phyloP scores from a whole-genome alignment of 1,140 invertebrate species.

The Hylaeus anthracinus region DNA sequence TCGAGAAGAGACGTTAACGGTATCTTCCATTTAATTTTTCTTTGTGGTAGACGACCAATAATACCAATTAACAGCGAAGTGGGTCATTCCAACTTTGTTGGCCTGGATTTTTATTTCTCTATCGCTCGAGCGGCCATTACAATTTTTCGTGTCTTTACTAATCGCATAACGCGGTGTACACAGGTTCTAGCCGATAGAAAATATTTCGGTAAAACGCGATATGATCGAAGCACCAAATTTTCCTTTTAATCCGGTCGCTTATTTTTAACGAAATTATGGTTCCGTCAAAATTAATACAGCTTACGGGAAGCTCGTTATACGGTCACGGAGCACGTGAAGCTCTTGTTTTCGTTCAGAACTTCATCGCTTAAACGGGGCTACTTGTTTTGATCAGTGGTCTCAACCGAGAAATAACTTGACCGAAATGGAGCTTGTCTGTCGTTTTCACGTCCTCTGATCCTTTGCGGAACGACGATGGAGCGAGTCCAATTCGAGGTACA shows the following conservation, averaged over 20 bases:
- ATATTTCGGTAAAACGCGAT: background rate
- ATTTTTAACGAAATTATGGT: background rate
- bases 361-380: constrained; percentile 1
- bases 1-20: constrained; percentile 10
- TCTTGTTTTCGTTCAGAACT: background rate
- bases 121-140: background rate
- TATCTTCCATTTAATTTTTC: constrained; percentile 27
- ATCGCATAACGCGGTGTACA: no score
- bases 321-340: background rate
- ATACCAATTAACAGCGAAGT: constrained; percentile 33
- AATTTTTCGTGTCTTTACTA: background rate
- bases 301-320: background rate
- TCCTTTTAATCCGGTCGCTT: background rate
- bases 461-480: background rate
- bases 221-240: background rate
- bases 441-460: background rate
- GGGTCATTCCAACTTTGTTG: constrained; percentile 9
- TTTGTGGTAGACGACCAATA: constrained; percentile 21
- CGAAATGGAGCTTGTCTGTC: no score
- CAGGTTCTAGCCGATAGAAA: no score
- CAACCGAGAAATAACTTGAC: background rate
- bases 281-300: background rate
- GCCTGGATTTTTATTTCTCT: background rate
- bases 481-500: background rate
- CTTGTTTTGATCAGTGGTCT: background rate